These are phyloP conservation scores for Lethenteron reissneri DNA, from an alignment of 2,113 vertebrate genomes.

Conservation along the genomic window DNA sequence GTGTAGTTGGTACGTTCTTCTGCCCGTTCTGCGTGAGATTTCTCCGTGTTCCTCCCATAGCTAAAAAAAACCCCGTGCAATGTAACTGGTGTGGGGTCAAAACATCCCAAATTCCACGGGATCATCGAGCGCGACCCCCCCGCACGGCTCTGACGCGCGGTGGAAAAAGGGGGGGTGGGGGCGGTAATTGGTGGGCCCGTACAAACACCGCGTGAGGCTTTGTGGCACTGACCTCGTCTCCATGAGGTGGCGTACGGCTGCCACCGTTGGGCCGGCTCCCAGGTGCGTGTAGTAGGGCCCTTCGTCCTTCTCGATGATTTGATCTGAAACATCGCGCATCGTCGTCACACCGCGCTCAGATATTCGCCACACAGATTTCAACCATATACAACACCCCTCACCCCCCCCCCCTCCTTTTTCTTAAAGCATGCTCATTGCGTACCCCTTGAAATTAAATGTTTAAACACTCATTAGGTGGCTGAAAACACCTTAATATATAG, in stretches of 20 bases:
- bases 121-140: neutral
- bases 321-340: constrained; percentile 40
- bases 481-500: too few species aligned
- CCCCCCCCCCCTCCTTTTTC: too few species aligned
- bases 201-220: neutral
- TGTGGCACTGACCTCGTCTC: constrained; percentile 33
- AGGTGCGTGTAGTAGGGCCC: constrained; percentile 93
- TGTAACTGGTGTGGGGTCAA: too few species aligned
- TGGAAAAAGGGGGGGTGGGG: neutral
- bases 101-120: too few species aligned
- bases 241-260: constrained; percentile 76
- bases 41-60: too few species aligned
- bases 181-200: neutral
- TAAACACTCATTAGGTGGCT: too few species aligned
- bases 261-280: constrained; percentile 70
- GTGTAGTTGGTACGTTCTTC: too few species aligned
- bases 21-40: too few species aligned
- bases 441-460: too few species aligned
- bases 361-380: neutral
- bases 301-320: constrained; percentile 86
- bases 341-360: neutral
- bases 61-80: too few species aligned
- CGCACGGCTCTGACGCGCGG: neutral
- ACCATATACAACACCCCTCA: neutral
- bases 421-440: too few species aligned